A percentile compares a stretch with the other conserved stretches of the same genome.
Evolutionary conservation across 2,113 vertebrate species (phyloP).

Genomic region (Anguilla rostrata): DNA sequence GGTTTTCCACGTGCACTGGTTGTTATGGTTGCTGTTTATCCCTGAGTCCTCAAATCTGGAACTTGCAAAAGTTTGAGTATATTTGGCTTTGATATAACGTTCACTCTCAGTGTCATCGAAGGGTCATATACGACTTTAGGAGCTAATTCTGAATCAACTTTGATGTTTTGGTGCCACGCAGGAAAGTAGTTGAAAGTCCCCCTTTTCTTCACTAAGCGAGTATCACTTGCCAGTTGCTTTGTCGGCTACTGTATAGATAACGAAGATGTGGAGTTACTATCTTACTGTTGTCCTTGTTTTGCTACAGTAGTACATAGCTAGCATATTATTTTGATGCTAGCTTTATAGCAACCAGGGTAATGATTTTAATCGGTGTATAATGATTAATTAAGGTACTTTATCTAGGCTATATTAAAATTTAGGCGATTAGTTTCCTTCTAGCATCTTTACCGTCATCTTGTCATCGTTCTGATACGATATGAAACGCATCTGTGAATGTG

Average conservation of each 20-base stretch:
- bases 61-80: not conserved
- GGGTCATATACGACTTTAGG: not conserved
- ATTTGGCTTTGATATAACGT: conserved; percentile 17
- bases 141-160: not conserved
- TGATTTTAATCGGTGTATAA: no score
- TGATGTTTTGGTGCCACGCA: not conserved
- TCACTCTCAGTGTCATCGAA: not conserved
- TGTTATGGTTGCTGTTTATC: not conserved
- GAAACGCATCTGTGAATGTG: no score
- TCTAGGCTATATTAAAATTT: no score
- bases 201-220: no score
- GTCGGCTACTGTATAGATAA: not conserved
- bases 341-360: no score
- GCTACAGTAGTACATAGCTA: not conserved
- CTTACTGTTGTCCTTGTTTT: not conserved
- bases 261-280: not conserved
- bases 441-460: no score
- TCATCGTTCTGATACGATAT: no score
- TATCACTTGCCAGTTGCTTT: not conserved
- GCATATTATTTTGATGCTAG: not conserved
- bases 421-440: no score
- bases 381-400: no score
- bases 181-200: not conserved
- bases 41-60: not conserved
- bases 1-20: no score